These are phyloP conservation scores for Ophion costatus DNA, from an alignment of 2,888 invertebrate species.

Conservation along the genomic window DNA sequence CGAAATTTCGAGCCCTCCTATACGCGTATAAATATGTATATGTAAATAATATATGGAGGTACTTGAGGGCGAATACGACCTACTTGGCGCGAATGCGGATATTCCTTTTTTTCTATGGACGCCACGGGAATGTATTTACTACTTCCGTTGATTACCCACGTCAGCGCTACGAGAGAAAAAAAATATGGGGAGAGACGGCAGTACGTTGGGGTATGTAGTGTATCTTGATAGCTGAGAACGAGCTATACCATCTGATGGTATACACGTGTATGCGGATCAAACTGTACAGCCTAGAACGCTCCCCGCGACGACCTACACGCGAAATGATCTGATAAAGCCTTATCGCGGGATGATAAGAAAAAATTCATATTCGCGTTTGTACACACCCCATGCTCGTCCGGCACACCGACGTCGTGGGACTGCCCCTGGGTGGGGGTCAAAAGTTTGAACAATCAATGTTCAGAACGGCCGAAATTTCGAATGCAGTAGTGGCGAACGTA, in stretches of 20 bases:
- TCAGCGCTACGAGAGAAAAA: slow-evolving; percentile 65
- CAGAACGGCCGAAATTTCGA: too few relatives aligned
- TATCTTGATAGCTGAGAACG: slow-evolving; percentile 56
- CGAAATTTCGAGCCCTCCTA: slow-evolving; percentile 5
- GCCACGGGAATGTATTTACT: slow-evolving; percentile 65
- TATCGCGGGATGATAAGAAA: slow-evolving; percentile 62
- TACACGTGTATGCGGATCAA: neutral
- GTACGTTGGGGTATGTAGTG: neutral
- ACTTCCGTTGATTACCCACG: slow-evolving; percentile 71
- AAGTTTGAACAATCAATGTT: too few relatives aligned
- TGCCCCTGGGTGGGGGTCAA: too few relatives aligned
- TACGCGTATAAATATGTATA: neutral
- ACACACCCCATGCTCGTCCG: slow-evolving; percentile 26
- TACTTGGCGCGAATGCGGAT: slow-evolving; percentile 45
- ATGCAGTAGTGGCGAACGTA: too few relatives aligned
- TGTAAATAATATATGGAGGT: neutral
- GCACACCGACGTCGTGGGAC: slow-evolving; percentile 16
- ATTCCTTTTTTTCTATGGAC: slow-evolving; percentile 41
- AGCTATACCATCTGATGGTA: slow-evolving; percentile 2
- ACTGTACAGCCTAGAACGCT: slow-evolving; percentile 23
- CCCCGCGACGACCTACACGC: slow-evolving; percentile 36
- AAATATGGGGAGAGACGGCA: slow-evolving; percentile 20
- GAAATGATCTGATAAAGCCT: slow-evolving; percentile 60
- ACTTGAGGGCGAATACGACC: slow-evolving; percentile 21
- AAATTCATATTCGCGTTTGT: slow-evolving; percentile 63